Percentiles rank a stretch among this genome's conserved stretches.
Evolutionary conservation across 2,797 vertebrate genomes (phyloP).

Genomic region (Sebastolobus alascanus): DNA sequence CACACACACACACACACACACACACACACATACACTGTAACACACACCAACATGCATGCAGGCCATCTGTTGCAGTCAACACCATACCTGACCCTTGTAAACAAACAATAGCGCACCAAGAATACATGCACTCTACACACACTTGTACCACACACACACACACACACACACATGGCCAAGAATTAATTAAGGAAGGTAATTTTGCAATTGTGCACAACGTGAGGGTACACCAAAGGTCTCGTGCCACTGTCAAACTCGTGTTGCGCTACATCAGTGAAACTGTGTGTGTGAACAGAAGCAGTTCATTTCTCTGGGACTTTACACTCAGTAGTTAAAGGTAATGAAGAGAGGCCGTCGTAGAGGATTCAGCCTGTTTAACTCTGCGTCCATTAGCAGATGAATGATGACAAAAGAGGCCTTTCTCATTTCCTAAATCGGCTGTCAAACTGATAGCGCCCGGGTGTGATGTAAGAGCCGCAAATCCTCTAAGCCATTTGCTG

Average conservation of each 20-base stretch:
- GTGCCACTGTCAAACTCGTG: neutral
- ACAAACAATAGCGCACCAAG: slow-evolving; percentile 3
- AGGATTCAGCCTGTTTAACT: slow-evolving; percentile 25
- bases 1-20: neutral
- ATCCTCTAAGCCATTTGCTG: slow-evolving; percentile 43
- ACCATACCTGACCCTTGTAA: slow-evolving; percentile 30
- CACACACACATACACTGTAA: neutral
- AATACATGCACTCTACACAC: neutral
- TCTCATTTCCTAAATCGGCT: slow-evolving; percentile 49
- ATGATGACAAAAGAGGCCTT: slow-evolving; percentile 41
- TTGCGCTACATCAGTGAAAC: neutral
- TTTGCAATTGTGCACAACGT: slow-evolving; percentile 15
- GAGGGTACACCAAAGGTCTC: slow-evolving; percentile 4
- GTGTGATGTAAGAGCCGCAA: slow-evolving; percentile 46
- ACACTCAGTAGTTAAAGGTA: slow-evolving; percentile 8
- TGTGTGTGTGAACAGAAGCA: neutral
- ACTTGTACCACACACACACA: slow-evolving; percentile 1
- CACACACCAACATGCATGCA: slow-evolving; percentile 19
- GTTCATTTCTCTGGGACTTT: slow-evolving; percentile 1
- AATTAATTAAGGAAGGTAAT: slow-evolving; percentile 31
- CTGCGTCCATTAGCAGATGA: slow-evolving; percentile 49
- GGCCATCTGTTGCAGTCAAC: slow-evolving; percentile 43
- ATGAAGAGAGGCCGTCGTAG: slow-evolving; percentile 6
- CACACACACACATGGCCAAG: neutral
- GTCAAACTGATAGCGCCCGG: slow-evolving; percentile 12